These are phyloP conservation scores for Lindbergichthys nudifrons DNA, from an alignment of 2,797 vertebrate genomes.

Conservation along the genomic window DNA sequence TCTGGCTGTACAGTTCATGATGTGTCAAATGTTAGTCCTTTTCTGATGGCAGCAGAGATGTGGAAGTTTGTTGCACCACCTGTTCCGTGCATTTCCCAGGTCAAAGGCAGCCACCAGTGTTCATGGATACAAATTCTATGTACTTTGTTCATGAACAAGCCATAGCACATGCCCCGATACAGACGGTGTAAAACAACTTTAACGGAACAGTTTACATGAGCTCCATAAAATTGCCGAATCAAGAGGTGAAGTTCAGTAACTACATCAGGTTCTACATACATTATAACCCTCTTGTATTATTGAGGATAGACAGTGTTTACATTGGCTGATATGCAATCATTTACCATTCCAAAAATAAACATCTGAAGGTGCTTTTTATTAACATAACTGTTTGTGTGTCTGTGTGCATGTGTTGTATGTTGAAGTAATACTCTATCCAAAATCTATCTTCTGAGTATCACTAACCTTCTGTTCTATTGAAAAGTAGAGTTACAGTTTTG, in stretches of 20 bases:
- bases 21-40: conserved; percentile 35
- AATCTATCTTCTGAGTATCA: conserved; percentile 14
- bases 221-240: conserved; percentile 22
- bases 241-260: conserved; percentile 33
- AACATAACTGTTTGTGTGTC: conserved; percentile 16
- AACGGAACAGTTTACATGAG: conserved; percentile 30
- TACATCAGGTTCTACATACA: conserved; percentile 45
- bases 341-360: conserved; percentile 56
- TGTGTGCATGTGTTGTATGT: conserved; percentile 37
- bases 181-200: conserved; percentile 33
- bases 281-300: conserved; percentile 38
- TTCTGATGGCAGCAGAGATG: conserved; percentile 19
- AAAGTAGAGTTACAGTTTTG: background rate
- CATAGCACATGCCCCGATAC: conserved; percentile 61
- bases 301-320: conserved; percentile 50
- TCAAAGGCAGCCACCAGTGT: conserved; percentile 48
- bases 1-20: conserved; percentile 38
- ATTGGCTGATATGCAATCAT: conserved; percentile 62
- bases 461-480: conserved; percentile 20
- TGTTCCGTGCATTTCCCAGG: conserved; percentile 40
- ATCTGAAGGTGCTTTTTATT: conserved; percentile 53
- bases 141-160: conserved; percentile 38
- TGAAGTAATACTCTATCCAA: conserved; percentile 7
- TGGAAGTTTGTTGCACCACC: conserved; percentile 17
- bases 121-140: conserved; percentile 11